Base-by-base conservation (phyloP, 2,797 vertebrate genomes). In the Neomorphus geoffroyi region DNA sequence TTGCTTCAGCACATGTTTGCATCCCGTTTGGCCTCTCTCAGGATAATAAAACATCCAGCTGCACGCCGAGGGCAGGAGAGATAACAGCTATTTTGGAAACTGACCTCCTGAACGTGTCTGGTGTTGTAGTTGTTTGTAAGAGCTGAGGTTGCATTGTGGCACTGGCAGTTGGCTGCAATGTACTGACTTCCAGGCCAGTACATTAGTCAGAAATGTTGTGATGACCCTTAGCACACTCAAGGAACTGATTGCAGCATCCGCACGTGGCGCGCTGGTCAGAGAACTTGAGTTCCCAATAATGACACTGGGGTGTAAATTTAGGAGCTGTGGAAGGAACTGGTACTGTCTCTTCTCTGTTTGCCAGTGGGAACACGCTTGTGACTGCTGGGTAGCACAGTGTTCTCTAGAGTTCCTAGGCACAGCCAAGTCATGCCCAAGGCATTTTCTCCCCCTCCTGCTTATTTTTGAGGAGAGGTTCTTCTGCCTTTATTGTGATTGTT, bases 261-360 rank as follows among this genome's bases (percentile, higher is more conserved):
- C 80, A 72, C 4, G 51, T 79, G 73, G 58, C 0, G 2, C 60
- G 71, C 80, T 86, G 66, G 1, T 75, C 51, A 3, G 73, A 56
- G 92, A 71, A 30, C 81, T 78, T 1, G 0, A 66, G 84, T 77
- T 80, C 60, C 83, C 58, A 71, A 2, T 7, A 13, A 32, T 23
- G 82, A 60, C 43, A 14, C 77, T 24, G 39, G 33, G 67, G 30
- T 69, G 22, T 86, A 91, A 88, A 80, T 88, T 93, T 91, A 92
- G 91, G 71, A 56, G 53, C 88, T 92, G 80, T 51, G 41, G 81
- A 80, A 88, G 53, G 86, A 90, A 93, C 86, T 41, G 33, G 69
- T 74, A 32, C 50, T 65, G 73, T n/a, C 66, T 14, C 69, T 45
- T 41, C 71, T n/a, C 67, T 33, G 28, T 61, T 30, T 91, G 80